phyloP scores from a whole-genome alignment of 2,797 vertebrate species.

The Echeneis naucrates region DNA sequence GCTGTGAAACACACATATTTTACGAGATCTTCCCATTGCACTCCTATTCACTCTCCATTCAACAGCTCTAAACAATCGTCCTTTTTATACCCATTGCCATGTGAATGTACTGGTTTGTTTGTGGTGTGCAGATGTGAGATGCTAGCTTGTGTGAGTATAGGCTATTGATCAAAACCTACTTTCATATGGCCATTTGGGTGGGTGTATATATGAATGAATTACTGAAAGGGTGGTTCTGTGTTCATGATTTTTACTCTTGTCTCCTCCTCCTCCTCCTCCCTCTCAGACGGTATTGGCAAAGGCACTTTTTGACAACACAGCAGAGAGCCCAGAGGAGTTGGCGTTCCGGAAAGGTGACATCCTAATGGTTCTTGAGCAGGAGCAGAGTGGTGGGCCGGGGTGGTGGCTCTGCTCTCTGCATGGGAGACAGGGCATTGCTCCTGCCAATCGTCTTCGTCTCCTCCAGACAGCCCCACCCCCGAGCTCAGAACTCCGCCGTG shows the following conservation, averaged over 20 bases:
- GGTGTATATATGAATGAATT: slow-evolving; percentile 12
- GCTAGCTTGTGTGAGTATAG: slow-evolving; percentile 22
- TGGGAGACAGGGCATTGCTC: slow-evolving; percentile 92
- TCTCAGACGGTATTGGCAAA: slow-evolving; percentile 91
- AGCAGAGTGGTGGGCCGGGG: slow-evolving; percentile 85
- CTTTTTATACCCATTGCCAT: slow-evolving; percentile 40
- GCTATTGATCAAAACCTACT: slow-evolving; percentile 35
- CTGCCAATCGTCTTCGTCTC: slow-evolving; percentile 91
- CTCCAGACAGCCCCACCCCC: slow-evolving; percentile 81
- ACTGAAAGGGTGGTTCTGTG: slow-evolving; percentile 6
- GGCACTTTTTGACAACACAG: slow-evolving; percentile 93
- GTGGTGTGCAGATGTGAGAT: slow-evolving; percentile 44
- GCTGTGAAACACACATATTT: slow-evolving; percentile 10
- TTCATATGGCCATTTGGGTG: slow-evolving; percentile 4
- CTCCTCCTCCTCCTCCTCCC: slow-evolving; percentile 7
- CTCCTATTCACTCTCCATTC: slow-evolving; percentile 65
- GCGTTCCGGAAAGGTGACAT: slow-evolving; percentile 94
- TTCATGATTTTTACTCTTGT: slow-evolving; percentile 18
- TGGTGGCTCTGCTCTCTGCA: slow-evolving; percentile 95
- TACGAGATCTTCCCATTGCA: slow-evolving; percentile 57
- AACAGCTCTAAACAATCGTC: slow-evolving; percentile 59
- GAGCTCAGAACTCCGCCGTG: slow-evolving; percentile 52
- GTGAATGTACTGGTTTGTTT: slow-evolving; percentile 69
- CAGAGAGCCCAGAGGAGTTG: slow-evolving; percentile 93
- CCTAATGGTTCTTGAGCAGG: slow-evolving; percentile 90